Conservation (phyloP, 2,888 invertebrate species). For the Drosophila nigricruria region DNA sequence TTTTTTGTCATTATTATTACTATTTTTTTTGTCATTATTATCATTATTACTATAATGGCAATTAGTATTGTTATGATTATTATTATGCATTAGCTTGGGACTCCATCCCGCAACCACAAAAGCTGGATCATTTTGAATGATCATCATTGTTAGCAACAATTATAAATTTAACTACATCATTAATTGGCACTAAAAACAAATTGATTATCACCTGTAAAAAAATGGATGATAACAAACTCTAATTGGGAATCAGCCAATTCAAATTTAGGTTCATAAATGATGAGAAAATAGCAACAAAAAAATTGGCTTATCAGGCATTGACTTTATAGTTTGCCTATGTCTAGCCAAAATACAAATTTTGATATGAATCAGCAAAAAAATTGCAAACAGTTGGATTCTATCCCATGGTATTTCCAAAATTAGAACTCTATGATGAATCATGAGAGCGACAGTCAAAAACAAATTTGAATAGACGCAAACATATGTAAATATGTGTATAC, state of each 20-base stretch:
- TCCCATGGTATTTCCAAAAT: conserved; percentile 35
- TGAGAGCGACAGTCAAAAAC: conserved; percentile 15
- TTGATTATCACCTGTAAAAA: background rate
- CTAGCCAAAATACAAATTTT: conserved; percentile 40
- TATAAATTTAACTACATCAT: background rate
- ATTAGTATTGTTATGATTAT: background rate
- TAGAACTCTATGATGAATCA: conserved; percentile 49
- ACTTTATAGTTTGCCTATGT: conserved; percentile 51
- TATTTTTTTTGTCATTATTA: background rate
- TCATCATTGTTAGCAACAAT: background rate
- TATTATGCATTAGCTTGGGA: background rate
- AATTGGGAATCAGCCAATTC: background rate
- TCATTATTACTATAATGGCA: background rate
- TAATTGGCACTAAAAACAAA: background rate
- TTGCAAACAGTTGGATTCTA: conserved; percentile 31
- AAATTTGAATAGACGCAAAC: conserved; percentile 15
- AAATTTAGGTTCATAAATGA: background rate
- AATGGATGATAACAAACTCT: conserved; percentile 1
- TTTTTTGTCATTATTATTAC: background rate
- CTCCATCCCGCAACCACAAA: background rate
- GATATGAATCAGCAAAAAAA: conserved; percentile 42
- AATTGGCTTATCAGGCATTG: conserved; percentile 61
- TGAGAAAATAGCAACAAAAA: conserved; percentile 4
- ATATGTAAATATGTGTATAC: background rate
- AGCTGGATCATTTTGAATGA: background rate